phyloP scores from a whole-genome alignment of 2,113 vertebrate genomes.

The human (Homo sapiens) region GRCh38 chr12:106118001-106118500 shows the following conservation, averaged over 20 bases:
- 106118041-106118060: not conserved
- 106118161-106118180: not conserved
- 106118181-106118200: not conserved
- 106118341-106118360: not conserved
- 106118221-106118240: not conserved
- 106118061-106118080: not conserved
- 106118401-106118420: not conserved
- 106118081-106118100: fast-evolving
- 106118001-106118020: not conserved
- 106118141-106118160: not conserved
- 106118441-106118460: not conserved
- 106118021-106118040: not conserved
- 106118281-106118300: not conserved
- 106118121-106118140: not conserved
- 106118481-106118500: slow-evolving; percentile 59
- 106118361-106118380: not conserved
- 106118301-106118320: not conserved
- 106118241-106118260: not conserved
- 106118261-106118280: not conserved
- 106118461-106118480: slow-evolving; percentile 45
- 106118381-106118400: not conserved
- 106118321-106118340: not conserved
- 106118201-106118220: too few species aligned
- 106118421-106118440: fast-evolving
- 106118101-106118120: not conserved